A percentile compares a stretch with the other conserved stretches of the same genome.
Evolutionary conservation across 2,888 invertebrate genomes (phyloP).

Genomic region (Lampropteryx suffumata): DNA sequence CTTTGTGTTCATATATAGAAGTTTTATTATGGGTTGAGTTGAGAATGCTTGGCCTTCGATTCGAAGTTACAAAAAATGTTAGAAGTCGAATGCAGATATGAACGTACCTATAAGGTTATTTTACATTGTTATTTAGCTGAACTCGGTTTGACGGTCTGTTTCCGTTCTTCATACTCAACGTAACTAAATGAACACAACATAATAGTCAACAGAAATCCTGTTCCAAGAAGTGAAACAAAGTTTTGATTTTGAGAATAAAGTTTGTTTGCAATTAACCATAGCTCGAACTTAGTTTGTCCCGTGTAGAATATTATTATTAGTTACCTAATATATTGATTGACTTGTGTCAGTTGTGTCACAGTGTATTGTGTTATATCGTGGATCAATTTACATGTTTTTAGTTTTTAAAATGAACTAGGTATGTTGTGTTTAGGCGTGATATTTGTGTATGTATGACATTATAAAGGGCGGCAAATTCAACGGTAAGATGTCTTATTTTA

Average conservation of each 20-base stretch:
- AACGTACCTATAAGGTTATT: conserved; percentile 64
- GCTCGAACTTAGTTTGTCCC: conserved; percentile 15
- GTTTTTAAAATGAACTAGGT: not conserved
- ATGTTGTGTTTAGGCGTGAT: not conserved
- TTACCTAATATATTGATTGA: not conserved
- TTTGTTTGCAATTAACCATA: conserved; percentile 11
- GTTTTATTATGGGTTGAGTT: conserved; percentile 1
- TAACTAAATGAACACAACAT: not conserved
- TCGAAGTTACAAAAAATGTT: conserved; percentile 56
- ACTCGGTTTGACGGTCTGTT: conserved; percentile 37
- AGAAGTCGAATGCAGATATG: conserved; percentile 52
- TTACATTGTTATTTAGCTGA: conserved; percentile 44
- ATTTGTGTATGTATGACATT: conserved; percentile 28
- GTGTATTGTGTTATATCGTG: not conserved
- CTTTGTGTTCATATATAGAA: not conserved
- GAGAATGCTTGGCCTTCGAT: conserved; percentile 53
- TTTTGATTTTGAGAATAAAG: conserved; percentile 4
- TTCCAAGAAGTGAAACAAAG: conserved; percentile 13
- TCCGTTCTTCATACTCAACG: conserved; percentile 24
- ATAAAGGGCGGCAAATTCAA: conserved; percentile 55
- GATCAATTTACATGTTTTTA: not conserved
- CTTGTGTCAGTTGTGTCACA: not conserved
- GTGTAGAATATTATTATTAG: not conserved
- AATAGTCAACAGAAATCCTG: conserved; percentile 4
- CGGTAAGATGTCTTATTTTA: conserved; percentile 34